Percentiles rank a stretch among this genome's conserved stretches.
Evolutionary conservation across 2,888 invertebrate species (phyloP).

Genomic region (Pollenia angustigena): DNA sequence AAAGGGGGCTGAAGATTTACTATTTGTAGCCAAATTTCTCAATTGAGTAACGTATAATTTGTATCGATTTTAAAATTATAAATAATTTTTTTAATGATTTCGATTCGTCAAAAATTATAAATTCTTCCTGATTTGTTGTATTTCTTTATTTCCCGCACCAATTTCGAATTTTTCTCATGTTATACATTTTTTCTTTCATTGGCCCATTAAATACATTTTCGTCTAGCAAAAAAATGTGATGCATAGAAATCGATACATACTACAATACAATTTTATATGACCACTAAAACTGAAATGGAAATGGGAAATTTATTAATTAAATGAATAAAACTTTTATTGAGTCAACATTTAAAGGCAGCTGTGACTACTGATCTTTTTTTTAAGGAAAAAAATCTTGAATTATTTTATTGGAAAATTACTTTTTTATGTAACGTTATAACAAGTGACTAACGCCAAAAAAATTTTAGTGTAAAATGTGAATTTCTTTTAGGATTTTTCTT

Average conservation of each 20-base stretch:
- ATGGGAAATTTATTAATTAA: constrained; percentile 29
- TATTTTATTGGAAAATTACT: constrained; percentile 51
- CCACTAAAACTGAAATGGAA: constrained; percentile 70
- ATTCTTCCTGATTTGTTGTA: constrained; percentile 34
- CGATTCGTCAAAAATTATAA: constrained; percentile 38
- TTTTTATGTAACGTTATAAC: constrained; percentile 73
- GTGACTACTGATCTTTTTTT: background rate
- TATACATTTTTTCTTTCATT: constrained; percentile 66
- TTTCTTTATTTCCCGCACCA: constrained; percentile 50
- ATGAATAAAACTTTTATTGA: background rate
- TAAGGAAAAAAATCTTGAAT: background rate
- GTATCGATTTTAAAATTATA: constrained; percentile 60
- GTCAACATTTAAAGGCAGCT: background rate
- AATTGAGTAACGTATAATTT: constrained; percentile 13
- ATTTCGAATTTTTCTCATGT: constrained; percentile 54
- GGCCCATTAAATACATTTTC: constrained; percentile 62
- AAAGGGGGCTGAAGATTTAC: constrained; percentile 13
- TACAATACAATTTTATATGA: constrained; percentile 53
- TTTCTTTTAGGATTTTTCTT: constrained; percentile 55
- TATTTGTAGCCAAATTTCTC: constrained; percentile 29
- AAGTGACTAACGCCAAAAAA: constrained; percentile 72
- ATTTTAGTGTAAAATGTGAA: constrained; percentile 71
- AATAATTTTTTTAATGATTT: constrained; percentile 15
- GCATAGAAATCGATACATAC: constrained; percentile 72
- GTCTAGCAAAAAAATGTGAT: constrained; percentile 63